Evolutionary conservation across 2,888 invertebrate species (phyloP).

Genomic region (Caradrina clavipalpis): DNA sequence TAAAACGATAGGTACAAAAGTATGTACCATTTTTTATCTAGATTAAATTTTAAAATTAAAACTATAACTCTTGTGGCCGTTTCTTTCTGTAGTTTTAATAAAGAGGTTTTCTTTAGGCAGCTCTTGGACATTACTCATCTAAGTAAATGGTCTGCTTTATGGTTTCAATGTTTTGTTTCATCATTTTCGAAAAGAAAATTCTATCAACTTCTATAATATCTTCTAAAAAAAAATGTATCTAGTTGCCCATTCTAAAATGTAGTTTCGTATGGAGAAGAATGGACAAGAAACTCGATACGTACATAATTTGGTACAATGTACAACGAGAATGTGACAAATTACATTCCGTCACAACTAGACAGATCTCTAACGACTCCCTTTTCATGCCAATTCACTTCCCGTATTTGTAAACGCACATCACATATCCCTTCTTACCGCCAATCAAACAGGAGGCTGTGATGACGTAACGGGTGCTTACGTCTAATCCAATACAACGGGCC

Average conservation of each 20-base stretch:
- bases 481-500: constrained; percentile 53
- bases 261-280: too few species aligned
- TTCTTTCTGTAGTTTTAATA: constrained; percentile 44
- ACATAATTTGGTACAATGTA: too few species aligned
- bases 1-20: not conserved
- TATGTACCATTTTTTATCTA: constrained; percentile 14
- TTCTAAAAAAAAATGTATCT: too few species aligned
- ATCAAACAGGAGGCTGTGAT: constrained; percentile 39
- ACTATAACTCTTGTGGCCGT: constrained; percentile 23
- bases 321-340: too few species aligned
- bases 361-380: not conserved
- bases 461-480: constrained; percentile 44
- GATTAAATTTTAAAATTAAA: constrained; percentile 41
- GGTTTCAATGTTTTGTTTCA: constrained; percentile 1
- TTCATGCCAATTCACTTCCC: constrained; percentile 11
- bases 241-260: too few species aligned
- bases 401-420: constrained; percentile 23
- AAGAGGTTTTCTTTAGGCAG: constrained; percentile 13
- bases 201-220: not conserved
- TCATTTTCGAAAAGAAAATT: not conserved
- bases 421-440: constrained; percentile 10
- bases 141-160: constrained; percentile 16
- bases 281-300: too few species aligned
- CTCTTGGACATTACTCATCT: constrained; percentile 19
- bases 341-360: not conserved